Percentiles rank a stretch among this genome's conserved stretches.
Evolutionary conservation across 1,140 invertebrate species (phyloP).

Genomic region (Gryllus bimaculatus): DNA sequence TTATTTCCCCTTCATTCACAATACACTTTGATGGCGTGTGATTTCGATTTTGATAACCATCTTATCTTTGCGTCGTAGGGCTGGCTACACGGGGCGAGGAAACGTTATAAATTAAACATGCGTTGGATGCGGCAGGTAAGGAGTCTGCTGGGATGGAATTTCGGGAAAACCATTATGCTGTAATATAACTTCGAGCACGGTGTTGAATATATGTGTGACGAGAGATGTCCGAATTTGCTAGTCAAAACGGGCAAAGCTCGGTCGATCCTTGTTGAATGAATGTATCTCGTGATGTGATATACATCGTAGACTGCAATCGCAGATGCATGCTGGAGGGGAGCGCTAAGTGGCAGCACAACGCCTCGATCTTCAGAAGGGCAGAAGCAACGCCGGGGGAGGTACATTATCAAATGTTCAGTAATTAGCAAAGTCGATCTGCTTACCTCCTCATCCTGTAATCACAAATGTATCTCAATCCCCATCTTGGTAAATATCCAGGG

Average conservation of each 20-base stretch:
- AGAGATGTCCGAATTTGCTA: not conserved
- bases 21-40: not conserved
- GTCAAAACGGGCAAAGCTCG: not conserved
- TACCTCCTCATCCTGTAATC: too few species aligned
- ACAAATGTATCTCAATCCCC: too few species aligned
- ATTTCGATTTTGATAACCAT: not conserved
- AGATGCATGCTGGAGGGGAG: not conserved
- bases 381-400: too few species aligned
- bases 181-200: not conserved
- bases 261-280: not conserved
- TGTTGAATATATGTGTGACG: not conserved
- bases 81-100: not conserved
- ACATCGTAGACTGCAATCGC: not conserved
- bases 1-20: not conserved
- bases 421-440: too few species aligned
- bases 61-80: not conserved
- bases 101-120: not conserved
- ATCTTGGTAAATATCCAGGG: too few species aligned
- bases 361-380: too few species aligned
- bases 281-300: not conserved
- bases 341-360: too few species aligned
- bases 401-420: too few species aligned
- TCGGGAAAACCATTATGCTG: not conserved
- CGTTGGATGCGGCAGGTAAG: not conserved
- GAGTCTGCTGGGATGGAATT: not conserved